These are phyloP conservation scores for Patella depressa DNA, from an alignment of 2,888 invertebrate species.

Conservation along the genomic window DNA sequence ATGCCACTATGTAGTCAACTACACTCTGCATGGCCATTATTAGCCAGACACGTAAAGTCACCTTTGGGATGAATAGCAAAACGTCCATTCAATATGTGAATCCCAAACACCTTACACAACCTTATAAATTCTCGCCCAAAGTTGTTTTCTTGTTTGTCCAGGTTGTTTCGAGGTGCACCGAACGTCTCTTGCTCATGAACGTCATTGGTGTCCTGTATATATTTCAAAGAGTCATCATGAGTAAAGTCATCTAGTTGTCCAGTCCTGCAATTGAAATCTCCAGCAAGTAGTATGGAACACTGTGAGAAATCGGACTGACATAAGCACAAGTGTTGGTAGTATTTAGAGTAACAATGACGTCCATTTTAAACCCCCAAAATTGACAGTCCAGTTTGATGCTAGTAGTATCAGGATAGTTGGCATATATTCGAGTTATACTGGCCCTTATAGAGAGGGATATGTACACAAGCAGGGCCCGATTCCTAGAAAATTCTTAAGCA, in stretches of 20 bases:
- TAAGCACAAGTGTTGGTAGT: neutral
- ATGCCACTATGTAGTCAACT: neutral
- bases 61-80: neutral
- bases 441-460: neutral
- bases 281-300: neutral
- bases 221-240: neutral
- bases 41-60: neutral
- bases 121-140: neutral
- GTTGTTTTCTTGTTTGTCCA: neutral
- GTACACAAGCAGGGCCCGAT: slow-evolving; percentile 6
- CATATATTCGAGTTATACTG: neutral
- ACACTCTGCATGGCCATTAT: neutral
- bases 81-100: neutral
- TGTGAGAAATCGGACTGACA: neutral
- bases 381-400: neutral
- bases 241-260: neutral
- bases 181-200: neutral
- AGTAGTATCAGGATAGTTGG: neutral
- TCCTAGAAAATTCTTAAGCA: too few species aligned
- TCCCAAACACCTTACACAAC: neutral
- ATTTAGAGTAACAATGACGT: neutral
- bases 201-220: neutral
- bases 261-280: neutral
- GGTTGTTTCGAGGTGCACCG: neutral
- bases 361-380: neutral